Base-by-base conservation (phyloP, 2,113 vertebrate species). In the Oceanodroma tethys region DNA sequence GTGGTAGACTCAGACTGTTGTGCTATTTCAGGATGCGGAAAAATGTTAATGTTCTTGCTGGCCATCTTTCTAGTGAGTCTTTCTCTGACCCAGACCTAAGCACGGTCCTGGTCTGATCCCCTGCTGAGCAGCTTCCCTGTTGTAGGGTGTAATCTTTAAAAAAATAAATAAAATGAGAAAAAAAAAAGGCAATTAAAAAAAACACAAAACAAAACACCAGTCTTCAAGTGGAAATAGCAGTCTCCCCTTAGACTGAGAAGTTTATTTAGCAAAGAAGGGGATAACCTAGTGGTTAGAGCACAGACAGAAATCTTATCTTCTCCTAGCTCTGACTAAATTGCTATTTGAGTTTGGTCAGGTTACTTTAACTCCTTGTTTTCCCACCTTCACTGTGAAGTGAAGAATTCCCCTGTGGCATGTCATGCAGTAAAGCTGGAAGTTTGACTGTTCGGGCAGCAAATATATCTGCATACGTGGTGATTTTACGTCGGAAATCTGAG, bases 311-410 rank as follows among this genome's bases (percentile, higher is more conserved):
- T 95, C 60, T 91, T 95, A 94, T 76, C 56, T 93, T 78, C 75
- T 80, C 32, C 55, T 6, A 23, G 62, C 63, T 83, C 88, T 68
- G 53, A 18, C 53, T 73, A 36, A 94, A 66, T 80, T 80, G 84
- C 81, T 43, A 0, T 66, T 65, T 63, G 58, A 74, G 45, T 91
- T 94, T 88, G 59, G 58, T 95, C 74, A 80, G 59, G 70, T 91
- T 86, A 45, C 89, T 50, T 97, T 93, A 91, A 93, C 84, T 94
- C 91, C 84, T 93, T 91, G 26, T 80, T 93, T 53, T 75, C 81
- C 52, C 81, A 56, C 19, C 36, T 47, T 74, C 66, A 7, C 55
- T 50, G 45, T 21, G 42, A 72, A 83, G 80, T 7, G 8, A 42
- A 73, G 66, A 86, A 86, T 74, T 81, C 52, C 58, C 43, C 32